Conservation (phyloP, 2,113 vertebrate genomes). For the Chloropsis hardwickii region DNA sequence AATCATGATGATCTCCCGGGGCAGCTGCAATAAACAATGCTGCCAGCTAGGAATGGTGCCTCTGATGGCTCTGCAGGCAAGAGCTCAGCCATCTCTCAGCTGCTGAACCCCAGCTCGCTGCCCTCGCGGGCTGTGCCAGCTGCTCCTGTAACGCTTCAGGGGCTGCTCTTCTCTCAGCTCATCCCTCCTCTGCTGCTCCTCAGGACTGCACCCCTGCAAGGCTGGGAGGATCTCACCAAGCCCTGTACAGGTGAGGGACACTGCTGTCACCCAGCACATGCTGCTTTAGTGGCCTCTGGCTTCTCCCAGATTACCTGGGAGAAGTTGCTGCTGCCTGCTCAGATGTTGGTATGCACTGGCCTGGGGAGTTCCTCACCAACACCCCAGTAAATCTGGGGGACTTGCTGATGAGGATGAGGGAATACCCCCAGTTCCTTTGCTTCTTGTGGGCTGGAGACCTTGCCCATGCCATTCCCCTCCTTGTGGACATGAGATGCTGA, state of each 20-base stretch:
- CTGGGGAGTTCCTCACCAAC: neutral
- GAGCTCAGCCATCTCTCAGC: neutral
- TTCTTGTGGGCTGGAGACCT: neutral
- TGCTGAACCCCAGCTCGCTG: neutral
- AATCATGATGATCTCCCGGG: conserved; percentile 6
- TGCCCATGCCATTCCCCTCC: neutral
- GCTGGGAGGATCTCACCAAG: neutral
- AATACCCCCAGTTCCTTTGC: neutral
- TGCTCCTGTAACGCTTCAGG: accelerated
- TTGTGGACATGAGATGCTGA: accelerated
- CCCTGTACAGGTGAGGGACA: neutral
- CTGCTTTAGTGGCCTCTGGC: neutral
- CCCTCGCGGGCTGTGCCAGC: neutral
- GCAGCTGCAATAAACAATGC: neutral
- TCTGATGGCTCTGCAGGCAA: conserved; percentile 14
- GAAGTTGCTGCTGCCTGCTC: neutral
- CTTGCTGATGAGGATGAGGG: neutral
- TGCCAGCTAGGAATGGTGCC: neutral
- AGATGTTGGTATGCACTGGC: accelerated
- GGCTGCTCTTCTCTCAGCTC: neutral
- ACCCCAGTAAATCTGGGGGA: neutral
- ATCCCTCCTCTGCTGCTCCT: neutral
- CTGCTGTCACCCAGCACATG: neutral
- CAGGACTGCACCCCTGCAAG: neutral
- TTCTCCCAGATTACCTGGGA: neutral